These are phyloP conservation scores for Sciurus niger DNA, from an alignment of 2,113 vertebrate genomes.

Conservation along the genomic window DNA sequence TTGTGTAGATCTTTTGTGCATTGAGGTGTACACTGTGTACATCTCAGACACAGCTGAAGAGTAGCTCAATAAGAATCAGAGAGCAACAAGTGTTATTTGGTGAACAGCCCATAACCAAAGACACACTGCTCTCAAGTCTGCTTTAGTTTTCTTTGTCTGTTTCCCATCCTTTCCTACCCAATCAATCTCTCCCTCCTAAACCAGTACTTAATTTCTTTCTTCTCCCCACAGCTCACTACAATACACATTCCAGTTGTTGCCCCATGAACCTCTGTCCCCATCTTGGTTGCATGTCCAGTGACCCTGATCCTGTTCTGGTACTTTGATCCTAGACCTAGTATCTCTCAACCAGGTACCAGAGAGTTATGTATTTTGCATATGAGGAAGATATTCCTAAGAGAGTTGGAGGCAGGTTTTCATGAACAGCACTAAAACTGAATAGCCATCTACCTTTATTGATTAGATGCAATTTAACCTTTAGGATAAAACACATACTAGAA, in stretches of 20 bases:
- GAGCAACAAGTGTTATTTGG: not conserved
- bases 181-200: conserved; percentile 23
- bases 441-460: conserved; percentile 8
- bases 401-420: not conserved
- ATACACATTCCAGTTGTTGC: conserved; percentile 7
- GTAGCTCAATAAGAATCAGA: not conserved
- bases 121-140: not conserved
- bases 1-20: not conserved
- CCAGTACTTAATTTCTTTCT: conserved; percentile 15
- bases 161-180: not conserved
- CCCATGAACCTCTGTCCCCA: not conserved
- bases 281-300: not conserved
- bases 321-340: not conserved
- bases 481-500: conserved; percentile 34
- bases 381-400: conserved; percentile 23
- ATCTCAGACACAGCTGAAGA: conserved; percentile 18
- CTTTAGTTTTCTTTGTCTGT: conserved; percentile 50
- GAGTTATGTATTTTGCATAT: conserved; percentile 5
- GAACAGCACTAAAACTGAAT: conserved; percentile 42
- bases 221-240: not conserved
- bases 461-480: conserved; percentile 51
- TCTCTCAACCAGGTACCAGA: not conserved
- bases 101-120: conserved; percentile 27
- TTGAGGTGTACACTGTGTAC: not conserved
- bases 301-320: not conserved